Conservation (phyloP, 2,797 vertebrate species). For the Tamandua tetradactyla region DNA sequence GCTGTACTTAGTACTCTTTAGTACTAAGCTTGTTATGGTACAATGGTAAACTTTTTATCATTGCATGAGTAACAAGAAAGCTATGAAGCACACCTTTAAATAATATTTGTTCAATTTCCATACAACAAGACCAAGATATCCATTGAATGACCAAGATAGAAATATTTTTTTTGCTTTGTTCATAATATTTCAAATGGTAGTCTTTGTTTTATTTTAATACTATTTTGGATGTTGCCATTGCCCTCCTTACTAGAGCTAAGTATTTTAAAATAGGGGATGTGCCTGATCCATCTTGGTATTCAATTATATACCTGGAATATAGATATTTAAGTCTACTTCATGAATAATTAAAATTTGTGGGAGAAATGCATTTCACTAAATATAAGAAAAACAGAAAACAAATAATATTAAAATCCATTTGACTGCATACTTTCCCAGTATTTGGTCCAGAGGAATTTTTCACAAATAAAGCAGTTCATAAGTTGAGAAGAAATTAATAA, state of each 20-base stretch:
- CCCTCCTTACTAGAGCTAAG: background rate
- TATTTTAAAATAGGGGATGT: conserved; percentile 23
- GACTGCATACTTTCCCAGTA: background rate
- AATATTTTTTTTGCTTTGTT: background rate
- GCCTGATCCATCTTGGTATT: background rate
- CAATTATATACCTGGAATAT: background rate
- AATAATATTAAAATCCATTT: background rate
- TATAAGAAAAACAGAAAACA: conserved; percentile 24
- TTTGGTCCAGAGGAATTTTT: conserved; percentile 49
- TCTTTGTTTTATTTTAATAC: background rate
- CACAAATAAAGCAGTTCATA: conserved; percentile 14
- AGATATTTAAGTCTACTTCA: background rate
- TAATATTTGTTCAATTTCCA: background rate
- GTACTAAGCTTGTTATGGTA: background rate
- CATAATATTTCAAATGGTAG: background rate
- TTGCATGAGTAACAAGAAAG: background rate
- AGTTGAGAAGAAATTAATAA: conserved; percentile 23
- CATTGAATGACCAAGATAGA: background rate
- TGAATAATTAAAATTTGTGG: conserved; percentile 44
- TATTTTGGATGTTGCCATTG: background rate
- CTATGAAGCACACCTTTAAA: background rate
- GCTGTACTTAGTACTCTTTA: conserved; percentile 28
- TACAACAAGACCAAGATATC: background rate
- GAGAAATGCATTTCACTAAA: conserved; percentile 41
- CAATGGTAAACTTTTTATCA: background rate